phyloP scores from a whole-genome alignment of 23 tunicate species.

The Halocynthia roretzi region DNA sequence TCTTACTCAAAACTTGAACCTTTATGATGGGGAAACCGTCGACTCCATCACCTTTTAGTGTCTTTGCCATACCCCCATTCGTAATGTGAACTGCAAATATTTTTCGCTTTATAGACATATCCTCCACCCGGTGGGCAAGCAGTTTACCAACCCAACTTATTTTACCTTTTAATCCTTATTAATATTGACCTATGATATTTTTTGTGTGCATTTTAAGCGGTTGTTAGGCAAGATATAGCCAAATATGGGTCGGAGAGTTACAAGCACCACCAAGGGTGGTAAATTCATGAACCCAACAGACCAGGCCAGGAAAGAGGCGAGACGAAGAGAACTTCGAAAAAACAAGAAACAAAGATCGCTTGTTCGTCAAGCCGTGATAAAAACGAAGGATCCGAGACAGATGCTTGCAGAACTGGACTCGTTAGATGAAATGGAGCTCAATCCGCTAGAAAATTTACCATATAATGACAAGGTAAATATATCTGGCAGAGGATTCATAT shows the following conservation, averaged over 20 bases:
- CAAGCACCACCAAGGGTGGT: conserved; percentile 96
- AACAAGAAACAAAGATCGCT: conserved; percentile 88
- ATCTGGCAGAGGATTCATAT: no score
- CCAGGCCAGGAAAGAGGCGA: conserved; percentile 95
- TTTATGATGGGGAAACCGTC: no score
- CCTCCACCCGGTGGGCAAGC: no score
- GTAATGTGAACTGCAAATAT: no score
- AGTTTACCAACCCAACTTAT: no score
- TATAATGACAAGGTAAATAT: conserved; percentile 73
- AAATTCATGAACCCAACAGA: conserved; percentile 99
- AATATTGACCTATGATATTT: no score
- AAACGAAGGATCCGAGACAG: conserved; percentile 85
- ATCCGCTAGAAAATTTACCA: conserved; percentile 40
- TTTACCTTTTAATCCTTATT: no score
- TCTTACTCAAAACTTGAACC: no score
- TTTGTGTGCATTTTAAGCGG: no score
- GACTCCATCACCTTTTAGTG: no score
- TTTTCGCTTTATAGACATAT: no score
- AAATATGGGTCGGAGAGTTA: conserved; percentile 77
- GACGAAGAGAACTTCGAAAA: conserved; percentile 76
- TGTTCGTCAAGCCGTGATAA: conserved; percentile 95
- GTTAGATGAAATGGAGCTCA: conserved; percentile 85
- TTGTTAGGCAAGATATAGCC: not conserved
- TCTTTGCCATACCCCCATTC: no score
- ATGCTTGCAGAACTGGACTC: conserved; percentile 80